Conservation (phyloP, 2,797 vertebrate species). For the Rhyacichthys aspro region DNA sequence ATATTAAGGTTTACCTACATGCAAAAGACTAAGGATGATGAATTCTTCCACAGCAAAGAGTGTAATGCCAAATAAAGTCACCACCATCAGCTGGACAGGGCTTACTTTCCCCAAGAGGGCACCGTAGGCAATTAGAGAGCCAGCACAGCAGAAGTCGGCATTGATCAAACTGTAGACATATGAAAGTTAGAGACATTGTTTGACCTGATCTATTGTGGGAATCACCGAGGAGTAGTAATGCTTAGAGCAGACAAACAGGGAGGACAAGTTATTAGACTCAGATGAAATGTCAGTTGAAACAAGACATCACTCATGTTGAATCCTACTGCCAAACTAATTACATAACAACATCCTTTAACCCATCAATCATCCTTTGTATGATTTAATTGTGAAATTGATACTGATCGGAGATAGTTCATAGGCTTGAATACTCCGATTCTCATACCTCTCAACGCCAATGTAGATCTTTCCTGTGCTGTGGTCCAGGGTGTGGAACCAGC, state of each 20-base stretch:
- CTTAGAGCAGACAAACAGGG: not conserved
- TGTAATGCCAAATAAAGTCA: constrained; percentile 92
- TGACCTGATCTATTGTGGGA: too few relatives aligned
- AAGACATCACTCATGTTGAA: not conserved
- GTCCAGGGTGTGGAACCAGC: constrained; percentile 89
- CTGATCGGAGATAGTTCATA: not conserved
- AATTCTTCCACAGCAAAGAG: constrained; percentile 92
- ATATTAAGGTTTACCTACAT: constrained; percentile 82
- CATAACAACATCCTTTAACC: not conserved
- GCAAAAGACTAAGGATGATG: constrained; percentile 87
- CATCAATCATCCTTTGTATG: not conserved
- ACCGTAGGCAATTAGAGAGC: constrained; percentile 91
- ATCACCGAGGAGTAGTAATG: too few relatives aligned
- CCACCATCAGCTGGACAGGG: constrained; percentile 89
- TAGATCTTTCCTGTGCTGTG: constrained; percentile 75
- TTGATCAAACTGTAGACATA: constrained; percentile 87
- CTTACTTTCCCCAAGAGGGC: constrained; percentile 94
- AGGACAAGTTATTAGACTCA: not conserved
- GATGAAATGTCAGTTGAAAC: not conserved
- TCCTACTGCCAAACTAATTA: not conserved
- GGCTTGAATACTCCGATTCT: not conserved
- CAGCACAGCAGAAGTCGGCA: constrained; percentile 94
- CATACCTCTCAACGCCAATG: constrained; percentile 89
- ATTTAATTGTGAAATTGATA: not conserved
- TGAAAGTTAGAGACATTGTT: not conserved